These are phyloP conservation scores for Nanorana parkeri DNA, from an alignment of 2,113 vertebrate species.

Conservation along the genomic window DNA sequence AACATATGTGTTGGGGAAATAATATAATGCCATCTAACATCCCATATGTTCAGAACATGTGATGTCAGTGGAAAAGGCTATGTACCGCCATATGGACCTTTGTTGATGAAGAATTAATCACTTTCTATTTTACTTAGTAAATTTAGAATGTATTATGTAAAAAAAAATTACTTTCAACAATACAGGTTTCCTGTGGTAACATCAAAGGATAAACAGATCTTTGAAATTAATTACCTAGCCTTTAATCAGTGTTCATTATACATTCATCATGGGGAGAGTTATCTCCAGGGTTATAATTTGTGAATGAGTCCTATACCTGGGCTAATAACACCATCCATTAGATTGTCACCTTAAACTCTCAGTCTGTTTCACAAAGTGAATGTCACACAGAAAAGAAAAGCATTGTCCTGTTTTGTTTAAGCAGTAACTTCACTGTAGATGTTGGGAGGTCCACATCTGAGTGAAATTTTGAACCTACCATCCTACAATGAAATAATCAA, in stretches of 20 bases:
- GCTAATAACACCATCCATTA: constrained; percentile 1
- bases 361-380: too few relatives aligned
- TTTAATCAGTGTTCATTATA: constrained; percentile 49
- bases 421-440: too few relatives aligned
- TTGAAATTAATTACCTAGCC: constrained; percentile 38
- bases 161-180: constrained; percentile 39
- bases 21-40: constrained; percentile 2
- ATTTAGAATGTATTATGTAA: constrained; percentile 42
- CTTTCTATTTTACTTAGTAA: constrained; percentile 16
- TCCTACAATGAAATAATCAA: too few relatives aligned
- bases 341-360: too few relatives aligned
- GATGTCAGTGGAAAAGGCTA: constrained; percentile 19
- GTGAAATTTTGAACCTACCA: too few relatives aligned
- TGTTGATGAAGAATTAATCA: constrained; percentile 34
- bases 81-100: constrained; percentile 43
- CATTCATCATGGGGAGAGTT: constrained; percentile 16
- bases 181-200: constrained; percentile 26
- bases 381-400: too few relatives aligned
- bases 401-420: too few relatives aligned
- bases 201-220: constrained; percentile 35
- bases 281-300: constrained; percentile 32
- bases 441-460: too few relatives aligned
- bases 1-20: constrained; percentile 43
- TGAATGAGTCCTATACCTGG: constrained; percentile 10
- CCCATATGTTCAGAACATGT: constrained; percentile 36